These are phyloP conservation scores for Pegea sp. DNA, from an alignment of 23 tunicate genomes.

Conservation along the genomic window DNA sequence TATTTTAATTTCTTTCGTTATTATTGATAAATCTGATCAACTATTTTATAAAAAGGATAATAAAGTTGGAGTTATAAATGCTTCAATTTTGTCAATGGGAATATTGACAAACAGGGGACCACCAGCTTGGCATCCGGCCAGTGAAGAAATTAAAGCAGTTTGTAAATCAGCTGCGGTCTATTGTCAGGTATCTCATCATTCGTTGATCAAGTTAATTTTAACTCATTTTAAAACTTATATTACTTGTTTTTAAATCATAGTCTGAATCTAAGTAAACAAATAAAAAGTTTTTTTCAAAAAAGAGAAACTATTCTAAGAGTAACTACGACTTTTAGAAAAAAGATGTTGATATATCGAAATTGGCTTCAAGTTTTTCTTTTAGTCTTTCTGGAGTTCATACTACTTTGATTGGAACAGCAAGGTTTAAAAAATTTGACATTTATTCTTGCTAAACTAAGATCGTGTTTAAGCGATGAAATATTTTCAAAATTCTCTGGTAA, in stretches of 20 bases:
- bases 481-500: not conserved
- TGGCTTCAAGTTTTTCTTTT: constrained; percentile 6
- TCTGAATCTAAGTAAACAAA: not conserved
- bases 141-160: constrained; percentile 10
- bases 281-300: no score
- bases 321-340: constrained; percentile 1
- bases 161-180: constrained; percentile 32
- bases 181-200: constrained; percentile 12
- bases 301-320: no score
- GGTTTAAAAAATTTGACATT: constrained; percentile 1
- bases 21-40: not conserved
- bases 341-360: constrained; percentile 3
- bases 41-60: constrained; percentile 1
- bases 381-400: constrained; percentile 4
- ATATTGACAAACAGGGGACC: constrained; percentile 61
- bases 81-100: constrained; percentile 67
- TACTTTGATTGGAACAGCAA: constrained; percentile 10
- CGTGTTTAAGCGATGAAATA: no score
- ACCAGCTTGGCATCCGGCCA: constrained; percentile 67
- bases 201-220: not conserved
- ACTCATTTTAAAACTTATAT: no score
- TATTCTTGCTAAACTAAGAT: no score
- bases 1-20: not conserved
- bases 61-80: constrained; percentile 66
- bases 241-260: not conserved